Conservation (phyloP, 2,888 invertebrate genomes). For the Microdon myrmicae region DNA sequence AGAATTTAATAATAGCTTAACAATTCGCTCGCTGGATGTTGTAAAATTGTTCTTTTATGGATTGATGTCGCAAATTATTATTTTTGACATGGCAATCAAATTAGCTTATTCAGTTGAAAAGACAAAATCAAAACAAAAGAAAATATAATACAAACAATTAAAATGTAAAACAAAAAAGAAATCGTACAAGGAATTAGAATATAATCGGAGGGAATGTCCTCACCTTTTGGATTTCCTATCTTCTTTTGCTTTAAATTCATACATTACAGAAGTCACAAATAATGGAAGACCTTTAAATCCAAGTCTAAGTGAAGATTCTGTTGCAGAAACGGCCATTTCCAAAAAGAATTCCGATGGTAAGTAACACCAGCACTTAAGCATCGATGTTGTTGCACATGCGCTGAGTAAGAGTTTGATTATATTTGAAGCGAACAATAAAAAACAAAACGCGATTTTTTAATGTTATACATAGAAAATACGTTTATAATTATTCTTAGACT, state of each 20-base stretch:
- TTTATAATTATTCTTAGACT: too few relatives aligned
- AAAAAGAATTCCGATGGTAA: constrained; percentile 88
- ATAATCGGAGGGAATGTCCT: constrained; percentile 22
- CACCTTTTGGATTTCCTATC: constrained; percentile 24
- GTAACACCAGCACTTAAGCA: constrained; percentile 64
- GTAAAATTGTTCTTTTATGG: constrained; percentile 30
- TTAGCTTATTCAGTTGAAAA: constrained; percentile 4
- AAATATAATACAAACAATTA: constrained; percentile 7
- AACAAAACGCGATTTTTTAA: background rate
- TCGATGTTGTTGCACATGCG: constrained; percentile 53
- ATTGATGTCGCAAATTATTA: too few relatives aligned
- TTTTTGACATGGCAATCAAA: constrained; percentile 25
- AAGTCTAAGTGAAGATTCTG: constrained; percentile 84
- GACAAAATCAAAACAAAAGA: constrained; percentile 14
- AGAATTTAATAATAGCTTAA: constrained; percentile 22
- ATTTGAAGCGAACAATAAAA: constrained; percentile 7
- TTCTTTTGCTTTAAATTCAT: constrained; percentile 55
- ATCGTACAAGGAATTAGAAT: background rate
- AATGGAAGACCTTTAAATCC: constrained; percentile 73
- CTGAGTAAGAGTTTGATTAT: constrained; percentile 43
- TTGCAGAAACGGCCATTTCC: constrained; percentile 81
- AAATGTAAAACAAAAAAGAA: too few relatives aligned
- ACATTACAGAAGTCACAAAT: constrained; percentile 68
- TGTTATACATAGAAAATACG: too few relatives aligned
- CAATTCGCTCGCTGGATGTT: constrained; percentile 48